Evolutionary conservation across 1,140 invertebrate species (phyloP), one percentile per base, ranked within the genome.

Genomic region (Trichogramma pretiosum): DNA sequence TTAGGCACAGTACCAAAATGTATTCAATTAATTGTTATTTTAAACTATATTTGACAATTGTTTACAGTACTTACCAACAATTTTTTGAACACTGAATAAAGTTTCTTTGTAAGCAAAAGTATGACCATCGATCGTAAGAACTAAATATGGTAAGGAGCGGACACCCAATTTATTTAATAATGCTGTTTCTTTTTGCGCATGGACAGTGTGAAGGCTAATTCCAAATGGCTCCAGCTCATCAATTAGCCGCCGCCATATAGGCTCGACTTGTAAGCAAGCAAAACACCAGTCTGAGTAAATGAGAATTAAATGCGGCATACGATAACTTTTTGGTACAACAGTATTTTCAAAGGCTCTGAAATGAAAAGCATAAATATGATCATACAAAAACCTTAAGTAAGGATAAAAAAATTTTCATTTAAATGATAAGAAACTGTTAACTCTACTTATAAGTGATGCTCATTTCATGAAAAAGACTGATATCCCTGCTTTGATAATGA

Each of bases 231-330:
- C 87, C 9, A 96, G 65, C 36, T 93, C 85, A 55, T 89, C 83
- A 16, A 89, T 81, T 19, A 93, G 71, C 51, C 84, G 80, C 49
- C 87, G 77, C 78, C 91, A 89, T 7, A 85, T 77, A 3, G 81
- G 82, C 42, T 92, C 87, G 14, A 86, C 78, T 65, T 89, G 80
- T 33, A 90, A 78, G 65, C 93, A 97, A 23, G 87, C 78, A 66
- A 92, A 89, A 68, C 92, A 96, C 83, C 89, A 91, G 65, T 95
- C 92, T 4, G 87, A 86, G 66, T 93, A 95, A 61, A 92, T 89
- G 52, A 94, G 78, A 21, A 96, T 77, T 28, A 96, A 67, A 52
- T 87, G 83, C 10, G 91, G 89, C 21, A 81, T 84, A 35, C 76
- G 79, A 28, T 77, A 73, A 65, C 87, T 93, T 59, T 88, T 88